Evolutionary conservation across 30 jellyfish, hydroid and myxozoan genomes (phyloP).

Genomic region (Aurelia aurita complex sp. Pacific): DNA sequence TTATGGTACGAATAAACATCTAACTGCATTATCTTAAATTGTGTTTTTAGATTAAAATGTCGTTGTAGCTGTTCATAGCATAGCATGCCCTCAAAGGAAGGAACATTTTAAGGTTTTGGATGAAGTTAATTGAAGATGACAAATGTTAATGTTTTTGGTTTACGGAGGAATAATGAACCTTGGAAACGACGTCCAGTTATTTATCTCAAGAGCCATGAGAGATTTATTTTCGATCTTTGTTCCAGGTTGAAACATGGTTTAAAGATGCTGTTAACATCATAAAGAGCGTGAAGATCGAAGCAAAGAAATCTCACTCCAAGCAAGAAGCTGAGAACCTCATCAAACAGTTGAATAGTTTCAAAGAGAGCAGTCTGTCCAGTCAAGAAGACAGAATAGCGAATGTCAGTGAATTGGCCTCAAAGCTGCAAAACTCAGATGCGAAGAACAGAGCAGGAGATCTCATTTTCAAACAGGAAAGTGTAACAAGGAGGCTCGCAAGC

Average conservation of each 20-base stretch:
- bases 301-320: slow-evolving; percentile 72
- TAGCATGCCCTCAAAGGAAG: too few species aligned
- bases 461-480: slow-evolving; percentile 62
- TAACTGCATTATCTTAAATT: too few species aligned
- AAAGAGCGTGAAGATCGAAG: slow-evolving; percentile 69
- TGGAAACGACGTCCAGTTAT: not conserved
- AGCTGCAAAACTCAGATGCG: slow-evolving; percentile 69
- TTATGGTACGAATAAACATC: too few species aligned
- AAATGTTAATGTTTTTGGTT: too few species aligned
- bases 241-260: slow-evolving; percentile 90
- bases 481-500: slow-evolving; percentile 24
- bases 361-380: slow-evolving; percentile 33
- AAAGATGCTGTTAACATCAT: slow-evolving; percentile 71
- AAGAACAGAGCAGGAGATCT: slow-evolving; percentile 65
- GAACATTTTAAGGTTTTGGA: not conserved
- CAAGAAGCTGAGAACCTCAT: slow-evolving; percentile 67
- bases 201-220: not conserved
- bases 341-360: slow-evolving; percentile 58
- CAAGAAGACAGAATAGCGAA: slow-evolving; percentile 70
- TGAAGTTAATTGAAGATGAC: not conserved
- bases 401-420: slow-evolving; percentile 52
- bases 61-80: too few species aligned
- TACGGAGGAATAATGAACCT: not conserved
- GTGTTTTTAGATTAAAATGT: too few species aligned
- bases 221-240: not conserved